These are phyloP conservation scores for Lordiphosa fenestrarum DNA, from an alignment of 2,888 invertebrate genomes.

Conservation along the genomic window DNA sequence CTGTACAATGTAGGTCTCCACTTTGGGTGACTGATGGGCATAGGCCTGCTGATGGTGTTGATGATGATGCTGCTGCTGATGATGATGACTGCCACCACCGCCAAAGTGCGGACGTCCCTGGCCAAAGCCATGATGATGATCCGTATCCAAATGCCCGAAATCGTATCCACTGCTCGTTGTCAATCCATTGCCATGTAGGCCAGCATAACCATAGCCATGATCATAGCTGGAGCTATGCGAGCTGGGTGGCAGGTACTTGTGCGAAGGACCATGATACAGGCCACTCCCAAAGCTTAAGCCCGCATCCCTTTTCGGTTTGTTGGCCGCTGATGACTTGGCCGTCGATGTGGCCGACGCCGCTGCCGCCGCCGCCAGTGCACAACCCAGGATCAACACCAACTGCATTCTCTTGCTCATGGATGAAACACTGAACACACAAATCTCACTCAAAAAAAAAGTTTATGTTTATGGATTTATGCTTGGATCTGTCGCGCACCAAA, in stretches of 20 bases:
- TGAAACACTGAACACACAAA: conserved; percentile 28
- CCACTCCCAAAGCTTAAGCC: conserved; percentile 52
- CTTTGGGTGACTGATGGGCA: conserved; percentile 45
- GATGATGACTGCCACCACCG: conserved; percentile 6
- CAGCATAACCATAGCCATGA: conserved; percentile 26
- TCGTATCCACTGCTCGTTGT: conserved; percentile 18
- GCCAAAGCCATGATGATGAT: conserved; percentile 7
- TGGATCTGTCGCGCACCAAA: conserved; percentile 42
- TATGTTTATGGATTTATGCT: conserved; percentile 33
- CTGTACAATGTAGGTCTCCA: conserved; percentile 67
- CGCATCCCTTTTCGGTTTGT: conserved; percentile 69
- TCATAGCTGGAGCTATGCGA: conserved; percentile 4
- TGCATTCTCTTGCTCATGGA: conserved; percentile 37
- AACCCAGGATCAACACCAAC: conserved; percentile 23
- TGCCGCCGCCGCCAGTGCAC: conserved; percentile 13
- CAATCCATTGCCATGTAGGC: conserved; percentile 38
- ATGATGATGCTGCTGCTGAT: conserved; percentile 30
- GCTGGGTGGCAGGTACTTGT: conserved; percentile 72
- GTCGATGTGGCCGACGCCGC: conserved; percentile 9
- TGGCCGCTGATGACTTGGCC: not conserved
- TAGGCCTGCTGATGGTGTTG: conserved; percentile 11
- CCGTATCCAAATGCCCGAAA: conserved; percentile 16
- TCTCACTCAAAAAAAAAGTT: conserved; percentile 13
- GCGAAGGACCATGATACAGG: conserved; percentile 69
- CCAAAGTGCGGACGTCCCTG: conserved; percentile 1